phyloP scores from a whole-genome alignment of 1,140 invertebrate species.

The Holotrichia oblita region DNA sequence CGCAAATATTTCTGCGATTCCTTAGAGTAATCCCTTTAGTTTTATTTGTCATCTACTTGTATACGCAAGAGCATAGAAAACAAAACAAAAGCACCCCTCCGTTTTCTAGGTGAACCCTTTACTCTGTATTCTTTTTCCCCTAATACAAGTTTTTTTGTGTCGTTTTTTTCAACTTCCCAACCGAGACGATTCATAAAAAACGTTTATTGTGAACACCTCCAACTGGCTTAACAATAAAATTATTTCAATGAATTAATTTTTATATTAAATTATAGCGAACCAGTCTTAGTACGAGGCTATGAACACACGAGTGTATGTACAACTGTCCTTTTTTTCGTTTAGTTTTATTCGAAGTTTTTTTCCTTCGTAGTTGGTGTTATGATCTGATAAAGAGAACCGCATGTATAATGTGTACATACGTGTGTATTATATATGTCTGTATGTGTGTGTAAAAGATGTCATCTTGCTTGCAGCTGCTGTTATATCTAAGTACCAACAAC shows the following conservation, averaged over 20 bases:
- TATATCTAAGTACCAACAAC: slow-evolving; percentile 18
- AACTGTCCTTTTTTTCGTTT: slow-evolving; percentile 33
- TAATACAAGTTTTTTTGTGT: neutral
- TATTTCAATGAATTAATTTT: slow-evolving; percentile 40
- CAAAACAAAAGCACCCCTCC: slow-evolving; percentile 18
- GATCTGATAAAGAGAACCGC: slow-evolving; percentile 39
- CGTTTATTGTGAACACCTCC: slow-evolving; percentile 39
- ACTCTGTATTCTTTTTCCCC: slow-evolving; percentile 5
- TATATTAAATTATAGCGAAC: slow-evolving; percentile 40
- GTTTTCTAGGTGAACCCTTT: slow-evolving; percentile 14
- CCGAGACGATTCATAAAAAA: slow-evolving; percentile 7
- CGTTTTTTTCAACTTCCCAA: slow-evolving; percentile 6
- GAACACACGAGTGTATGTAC: slow-evolving; percentile 33
- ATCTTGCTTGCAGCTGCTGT: slow-evolving; percentile 39
- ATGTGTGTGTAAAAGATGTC: slow-evolving; percentile 27
- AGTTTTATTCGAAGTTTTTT: slow-evolving; percentile 32
- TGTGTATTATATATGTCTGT: slow-evolving; percentile 1
- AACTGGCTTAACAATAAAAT: slow-evolving; percentile 35
- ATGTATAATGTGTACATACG: neutral
- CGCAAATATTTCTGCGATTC: too few species aligned
- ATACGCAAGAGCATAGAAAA: neutral
- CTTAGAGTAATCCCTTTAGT: neutral
- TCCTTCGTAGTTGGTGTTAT: slow-evolving; percentile 31
- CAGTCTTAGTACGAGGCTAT: neutral
- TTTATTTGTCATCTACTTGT: neutral